Percentiles rank a stretch among this genome's conserved stretches.
Evolutionary conservation across 2,113 vertebrate genomes (phyloP).

Genomic region (Eulacestoma nigropectus): DNA sequence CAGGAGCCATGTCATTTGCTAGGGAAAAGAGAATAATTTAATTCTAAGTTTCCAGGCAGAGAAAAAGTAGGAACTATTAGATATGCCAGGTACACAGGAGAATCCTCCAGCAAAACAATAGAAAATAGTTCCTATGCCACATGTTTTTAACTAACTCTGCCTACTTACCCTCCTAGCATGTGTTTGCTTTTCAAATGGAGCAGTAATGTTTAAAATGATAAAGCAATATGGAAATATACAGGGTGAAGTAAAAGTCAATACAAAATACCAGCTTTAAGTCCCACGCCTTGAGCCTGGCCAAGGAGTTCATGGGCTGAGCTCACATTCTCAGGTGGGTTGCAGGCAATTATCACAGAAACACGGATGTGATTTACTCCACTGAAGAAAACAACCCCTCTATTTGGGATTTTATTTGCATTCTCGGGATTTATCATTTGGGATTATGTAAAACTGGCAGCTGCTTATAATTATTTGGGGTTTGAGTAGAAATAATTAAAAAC

Average conservation of each 20-base stretch:
- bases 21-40: neutral
- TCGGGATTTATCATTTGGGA: constrained; percentile 74
- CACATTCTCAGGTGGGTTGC: neutral
- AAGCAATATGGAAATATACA: neutral
- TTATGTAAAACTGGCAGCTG: constrained; percentile 79
- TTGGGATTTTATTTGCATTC: constrained; percentile 74
- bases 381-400: neutral
- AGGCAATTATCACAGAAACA: neutral
- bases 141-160: neutral
- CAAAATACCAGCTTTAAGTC: neutral
- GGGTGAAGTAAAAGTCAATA: neutral
- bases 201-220: neutral
- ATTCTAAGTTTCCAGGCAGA: neutral
- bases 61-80: neutral
- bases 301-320: neutral
- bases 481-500: constrained; percentile 79
- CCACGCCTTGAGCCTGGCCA: neutral
- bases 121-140: neutral
- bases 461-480: constrained; percentile 78
- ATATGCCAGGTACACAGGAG: neutral
- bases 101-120: neutral
- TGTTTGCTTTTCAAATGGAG: neutral
- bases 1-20: neutral
- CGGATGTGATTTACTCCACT: neutral
- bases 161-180: neutral